A percentile compares a stretch with the other conserved stretches of the same genome.
Conservation (phyloP, 1,140 invertebrate genomes). For the Parasteatoda tepidariorum region DNA sequence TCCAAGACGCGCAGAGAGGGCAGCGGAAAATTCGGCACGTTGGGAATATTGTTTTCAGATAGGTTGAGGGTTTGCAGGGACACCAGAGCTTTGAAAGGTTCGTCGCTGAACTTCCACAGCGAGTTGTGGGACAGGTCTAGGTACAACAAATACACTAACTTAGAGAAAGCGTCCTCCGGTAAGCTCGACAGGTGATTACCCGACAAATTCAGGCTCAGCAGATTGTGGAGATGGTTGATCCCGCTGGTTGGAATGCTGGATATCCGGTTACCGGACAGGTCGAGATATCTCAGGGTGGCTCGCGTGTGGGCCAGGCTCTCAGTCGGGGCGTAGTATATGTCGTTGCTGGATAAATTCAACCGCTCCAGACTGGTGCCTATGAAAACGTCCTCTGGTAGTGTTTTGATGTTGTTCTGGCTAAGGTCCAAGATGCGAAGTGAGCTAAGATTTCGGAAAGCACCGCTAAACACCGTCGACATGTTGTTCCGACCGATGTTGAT, state of each 20-base stretch:
- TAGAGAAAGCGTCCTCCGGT: slow-evolving; percentile 77
- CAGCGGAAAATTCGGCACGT: slow-evolving; percentile 48
- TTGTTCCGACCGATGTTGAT: slow-evolving; percentile 75
- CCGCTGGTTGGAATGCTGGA: slow-evolving; percentile 37
- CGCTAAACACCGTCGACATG: slow-evolving; percentile 72
- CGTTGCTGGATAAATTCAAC: slow-evolving; percentile 59
- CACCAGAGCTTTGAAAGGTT: slow-evolving; percentile 24
- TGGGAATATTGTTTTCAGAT: slow-evolving; percentile 24
- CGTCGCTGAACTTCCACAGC: slow-evolving; percentile 66
- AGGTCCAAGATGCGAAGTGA: slow-evolving; percentile 79
- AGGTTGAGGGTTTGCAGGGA: slow-evolving; percentile 41
- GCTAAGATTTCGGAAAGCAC: slow-evolving; percentile 71
- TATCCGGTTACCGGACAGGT: slow-evolving; percentile 49
- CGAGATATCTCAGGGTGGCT: slow-evolving; percentile 41
- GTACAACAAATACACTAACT: slow-evolving; percentile 79
- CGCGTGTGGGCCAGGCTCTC: slow-evolving; percentile 5
- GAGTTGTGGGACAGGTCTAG: slow-evolving; percentile 82
- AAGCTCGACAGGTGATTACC: slow-evolving; percentile 80
- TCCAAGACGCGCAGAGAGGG: slow-evolving; percentile 49
- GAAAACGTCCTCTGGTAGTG: slow-evolving; percentile 73
- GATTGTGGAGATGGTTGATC: slow-evolving; percentile 43
- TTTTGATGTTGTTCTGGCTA: slow-evolving; percentile 80
- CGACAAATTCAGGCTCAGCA: slow-evolving; percentile 49
- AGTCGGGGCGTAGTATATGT: slow-evolving; percentile 44
- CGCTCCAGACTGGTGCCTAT: slow-evolving; percentile 50